Base-by-base conservation (phyloP, 2,888 invertebrate species). In the Tetramorium bicarinatum region DNA sequence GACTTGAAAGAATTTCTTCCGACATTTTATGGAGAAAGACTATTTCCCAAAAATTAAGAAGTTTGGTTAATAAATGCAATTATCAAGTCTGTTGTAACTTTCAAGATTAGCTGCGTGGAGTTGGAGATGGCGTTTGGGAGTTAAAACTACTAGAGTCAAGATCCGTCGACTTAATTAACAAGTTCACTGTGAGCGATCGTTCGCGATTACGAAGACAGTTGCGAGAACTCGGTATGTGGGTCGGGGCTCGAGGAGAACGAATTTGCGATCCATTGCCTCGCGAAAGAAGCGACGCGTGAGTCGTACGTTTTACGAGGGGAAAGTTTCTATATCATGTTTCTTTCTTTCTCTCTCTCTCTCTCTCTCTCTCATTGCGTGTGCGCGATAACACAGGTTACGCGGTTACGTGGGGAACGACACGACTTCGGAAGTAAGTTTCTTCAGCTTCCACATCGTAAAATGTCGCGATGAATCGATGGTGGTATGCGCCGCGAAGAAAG, bases 251-350 rank as follows among this genome's bases (percentile, higher is more conserved):
- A 34, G 41, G 52, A 64, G 52, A 54, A 76, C 52, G 41, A 76
- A 76, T 61, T 38, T 62, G 59, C 64, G 52, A 64, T 61, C 49
- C 49, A 21, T 49, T 38, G 62, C 34, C 54, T 54, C 52, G 41
- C n/a, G 54, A 64, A 77, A 66, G 54, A 77, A 77, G 52, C 54
- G 18, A 52, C 52, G 34, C 21, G 34, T 64, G 64, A 52, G 47
- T 62, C 61, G 38, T 54, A 56, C 41, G 54, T 54, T 67, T 77
- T 67, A 77, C n/a, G 29, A 77, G 77, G 76, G 54, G 76, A 77
- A 76, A 66, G 54, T 77, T 77, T 77, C 54, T 76, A 64, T 64
- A 47, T 66, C 64, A 2, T n/a, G 13, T 54, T 4, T 52, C 4
- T 75, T 7, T 52, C 11, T 64, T 2, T 25, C 25, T 25, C 29